phyloP scores from a whole-genome alignment of 1,140 invertebrate species.

The Drosophila lacertosa region DNA sequence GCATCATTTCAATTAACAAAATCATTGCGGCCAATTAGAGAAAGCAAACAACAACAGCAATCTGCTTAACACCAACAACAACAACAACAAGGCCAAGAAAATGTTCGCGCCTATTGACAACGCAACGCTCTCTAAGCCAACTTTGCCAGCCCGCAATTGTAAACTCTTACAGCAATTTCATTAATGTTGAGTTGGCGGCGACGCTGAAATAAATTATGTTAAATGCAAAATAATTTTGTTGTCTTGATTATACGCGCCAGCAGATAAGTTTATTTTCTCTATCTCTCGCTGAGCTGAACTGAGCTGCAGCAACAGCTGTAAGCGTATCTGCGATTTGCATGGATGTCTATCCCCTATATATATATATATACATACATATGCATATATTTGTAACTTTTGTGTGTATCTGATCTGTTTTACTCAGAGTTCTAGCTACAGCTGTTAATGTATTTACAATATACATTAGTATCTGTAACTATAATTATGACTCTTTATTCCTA shows the following conservation, averaged over 20 bases:
- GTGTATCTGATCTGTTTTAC: no score
- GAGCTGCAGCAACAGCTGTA: not conserved
- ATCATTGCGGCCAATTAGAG: conserved; percentile 73
- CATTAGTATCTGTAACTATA: no score
- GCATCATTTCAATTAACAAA: conserved; percentile 66
- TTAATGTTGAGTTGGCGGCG: conserved; percentile 23
- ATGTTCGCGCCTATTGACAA: conserved; percentile 12
- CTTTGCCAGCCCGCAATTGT: not conserved
- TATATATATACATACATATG: not conserved
- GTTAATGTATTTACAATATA: no score
- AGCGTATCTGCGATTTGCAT: not conserved
- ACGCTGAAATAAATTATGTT: conserved; percentile 29
- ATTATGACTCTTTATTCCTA: no score
- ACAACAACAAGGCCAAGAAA: conserved; percentile 12
- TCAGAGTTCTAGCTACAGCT: no score
- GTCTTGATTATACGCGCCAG: not conserved
- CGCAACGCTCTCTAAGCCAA: not conserved
- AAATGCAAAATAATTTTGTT: conserved; percentile 31
- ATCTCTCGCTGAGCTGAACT: no score
- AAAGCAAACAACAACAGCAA: conserved; percentile 53
- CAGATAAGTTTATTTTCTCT: conserved; percentile 2
- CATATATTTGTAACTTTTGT: not conserved
- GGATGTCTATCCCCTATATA: not conserved
- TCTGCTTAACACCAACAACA: conserved; percentile 4
- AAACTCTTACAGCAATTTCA: conserved; percentile 40